These are phyloP conservation scores for Ophioninae sp. DNA, from an alignment of 2,888 invertebrate genomes.

Conservation along the genomic window DNA sequence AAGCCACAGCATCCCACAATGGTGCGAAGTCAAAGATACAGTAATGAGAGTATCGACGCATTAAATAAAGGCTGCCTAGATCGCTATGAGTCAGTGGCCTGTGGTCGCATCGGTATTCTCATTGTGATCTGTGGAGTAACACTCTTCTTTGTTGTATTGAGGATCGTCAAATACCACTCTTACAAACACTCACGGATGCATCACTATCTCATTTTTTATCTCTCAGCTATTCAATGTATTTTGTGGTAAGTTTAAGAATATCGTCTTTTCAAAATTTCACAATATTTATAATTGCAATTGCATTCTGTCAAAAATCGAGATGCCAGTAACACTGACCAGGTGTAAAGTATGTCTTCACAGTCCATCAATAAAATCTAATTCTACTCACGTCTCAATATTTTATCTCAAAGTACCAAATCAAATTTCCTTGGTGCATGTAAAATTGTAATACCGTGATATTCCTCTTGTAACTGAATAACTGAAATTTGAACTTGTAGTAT, in stretches of 20 bases:
- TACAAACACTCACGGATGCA: conserved; percentile 81
- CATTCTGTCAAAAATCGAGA: neutral
- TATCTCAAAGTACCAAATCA: too few relatives aligned
- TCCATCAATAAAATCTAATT: too few relatives aligned
- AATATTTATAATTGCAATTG: neutral
- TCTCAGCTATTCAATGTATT: conserved; percentile 81
- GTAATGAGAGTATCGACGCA: conserved; percentile 80
- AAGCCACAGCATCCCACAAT: conserved; percentile 52
- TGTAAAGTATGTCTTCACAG: too few relatives aligned
- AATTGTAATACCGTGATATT: too few relatives aligned
- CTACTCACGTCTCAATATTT: too few relatives aligned
- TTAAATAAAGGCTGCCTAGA: conserved; percentile 80
- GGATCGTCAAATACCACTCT: conserved; percentile 81
- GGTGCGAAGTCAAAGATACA: conserved; percentile 73
- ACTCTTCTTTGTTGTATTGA: conserved; percentile 75
- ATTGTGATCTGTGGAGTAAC: conserved; percentile 80
- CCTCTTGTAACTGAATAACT: neutral
- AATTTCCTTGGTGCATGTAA: too few relatives aligned
- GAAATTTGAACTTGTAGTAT: conserved; percentile 74
- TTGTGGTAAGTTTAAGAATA: conserved; percentile 78
- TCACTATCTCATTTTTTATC: conserved; percentile 82
- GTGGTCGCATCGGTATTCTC: conserved; percentile 80
- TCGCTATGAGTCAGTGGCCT: conserved; percentile 80
- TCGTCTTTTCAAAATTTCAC: neutral
- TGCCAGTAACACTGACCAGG: too few relatives aligned